These are phyloP conservation scores for Grantiella picta DNA, from an alignment of 2,113 vertebrate genomes.

Conservation along the genomic window DNA sequence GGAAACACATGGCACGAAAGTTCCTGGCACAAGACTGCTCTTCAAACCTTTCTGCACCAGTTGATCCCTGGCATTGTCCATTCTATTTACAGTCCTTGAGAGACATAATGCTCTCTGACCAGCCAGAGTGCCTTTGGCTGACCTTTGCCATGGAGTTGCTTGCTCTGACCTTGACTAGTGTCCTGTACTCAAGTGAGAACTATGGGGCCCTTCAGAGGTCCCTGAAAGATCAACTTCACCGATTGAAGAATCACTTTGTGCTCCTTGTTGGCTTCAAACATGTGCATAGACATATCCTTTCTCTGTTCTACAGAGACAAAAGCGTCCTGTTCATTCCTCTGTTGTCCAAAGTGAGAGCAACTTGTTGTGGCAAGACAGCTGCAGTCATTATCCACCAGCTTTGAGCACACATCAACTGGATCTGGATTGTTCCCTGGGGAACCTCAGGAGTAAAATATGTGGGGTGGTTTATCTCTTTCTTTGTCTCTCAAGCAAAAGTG, in stretches of 20 bases:
- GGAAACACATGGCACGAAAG: not conserved
- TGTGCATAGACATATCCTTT: not conserved
- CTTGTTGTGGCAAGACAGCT: not conserved
- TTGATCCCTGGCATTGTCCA: conserved; percentile 4
- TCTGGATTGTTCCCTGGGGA: not conserved
- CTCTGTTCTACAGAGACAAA: not conserved
- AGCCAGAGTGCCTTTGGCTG: conserved; percentile 27
- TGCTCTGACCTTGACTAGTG: conserved; percentile 19
- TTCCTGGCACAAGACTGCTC: conserved; percentile 10
- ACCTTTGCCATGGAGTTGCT: not conserved
- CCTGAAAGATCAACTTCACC: not conserved
- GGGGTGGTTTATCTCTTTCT: not conserved
- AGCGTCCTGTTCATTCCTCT: not conserved
- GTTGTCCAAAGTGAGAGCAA: not conserved
- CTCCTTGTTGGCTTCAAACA: not conserved
- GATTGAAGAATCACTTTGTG: not conserved
- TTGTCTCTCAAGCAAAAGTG: not conserved
- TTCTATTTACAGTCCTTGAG: not conserved
- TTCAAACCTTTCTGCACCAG: conserved; percentile 40
- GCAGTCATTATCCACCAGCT: not conserved
- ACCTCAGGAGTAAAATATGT: not conserved
- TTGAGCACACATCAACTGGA: not conserved
- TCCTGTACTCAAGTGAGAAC: not conserved
- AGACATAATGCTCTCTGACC: not conserved
- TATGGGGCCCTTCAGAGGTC: not conserved